A percentile compares a stretch with the other conserved stretches of the same genome.
These are phyloP conservation scores for Drosophila persimilis DNA, from an alignment of 1,140 invertebrate genomes.

Conservation along the genomic window DNA sequence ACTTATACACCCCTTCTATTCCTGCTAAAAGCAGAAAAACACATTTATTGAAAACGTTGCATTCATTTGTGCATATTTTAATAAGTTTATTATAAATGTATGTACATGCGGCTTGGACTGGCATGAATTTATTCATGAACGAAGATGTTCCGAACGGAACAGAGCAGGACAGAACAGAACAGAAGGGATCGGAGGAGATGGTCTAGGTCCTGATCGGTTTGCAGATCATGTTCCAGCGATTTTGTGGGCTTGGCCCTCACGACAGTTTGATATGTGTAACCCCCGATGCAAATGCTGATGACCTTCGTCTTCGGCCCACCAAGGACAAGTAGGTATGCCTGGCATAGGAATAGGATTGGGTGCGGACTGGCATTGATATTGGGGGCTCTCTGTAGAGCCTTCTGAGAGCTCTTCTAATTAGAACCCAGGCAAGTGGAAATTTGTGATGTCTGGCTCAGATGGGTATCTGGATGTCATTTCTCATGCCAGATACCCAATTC, in stretches of 20 bases:
- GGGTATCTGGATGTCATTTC: constrained; percentile 52
- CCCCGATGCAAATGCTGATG: constrained; percentile 74
- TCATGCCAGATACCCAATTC: constrained; percentile 36
- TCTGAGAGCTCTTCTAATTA: constrained; percentile 49
- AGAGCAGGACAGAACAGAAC: neutral
- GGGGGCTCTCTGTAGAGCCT: neutral
- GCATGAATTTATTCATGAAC: constrained; percentile 75
- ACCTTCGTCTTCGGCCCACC: constrained; percentile 66
- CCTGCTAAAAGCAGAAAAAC: neutral
- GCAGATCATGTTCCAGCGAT: constrained; percentile 70
- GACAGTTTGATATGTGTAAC: constrained; percentile 42
- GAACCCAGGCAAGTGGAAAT: constrained; percentile 68
- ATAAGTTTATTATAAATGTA: constrained; percentile 69
- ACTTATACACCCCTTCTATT: constrained; percentile 4
- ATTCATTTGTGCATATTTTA: constrained; percentile 73
- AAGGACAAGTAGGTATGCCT: constrained; percentile 54
- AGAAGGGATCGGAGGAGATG: constrained; percentile 4
- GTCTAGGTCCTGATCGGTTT: constrained; percentile 50
- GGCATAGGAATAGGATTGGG: constrained; percentile 1
- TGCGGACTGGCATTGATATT: too few relatives aligned
- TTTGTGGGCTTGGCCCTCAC: constrained; percentile 73
- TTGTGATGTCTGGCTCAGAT: constrained; percentile 51
- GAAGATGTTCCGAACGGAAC: constrained; percentile 2
- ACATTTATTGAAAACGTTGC: constrained; percentile 34
- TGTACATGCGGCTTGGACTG: constrained; percentile 37